Evolutionary conservation across 2,888 invertebrate genomes (phyloP), one percentile per base, ranked within the genome.

Genomic region (Ferdinandea cuprea): DNA sequence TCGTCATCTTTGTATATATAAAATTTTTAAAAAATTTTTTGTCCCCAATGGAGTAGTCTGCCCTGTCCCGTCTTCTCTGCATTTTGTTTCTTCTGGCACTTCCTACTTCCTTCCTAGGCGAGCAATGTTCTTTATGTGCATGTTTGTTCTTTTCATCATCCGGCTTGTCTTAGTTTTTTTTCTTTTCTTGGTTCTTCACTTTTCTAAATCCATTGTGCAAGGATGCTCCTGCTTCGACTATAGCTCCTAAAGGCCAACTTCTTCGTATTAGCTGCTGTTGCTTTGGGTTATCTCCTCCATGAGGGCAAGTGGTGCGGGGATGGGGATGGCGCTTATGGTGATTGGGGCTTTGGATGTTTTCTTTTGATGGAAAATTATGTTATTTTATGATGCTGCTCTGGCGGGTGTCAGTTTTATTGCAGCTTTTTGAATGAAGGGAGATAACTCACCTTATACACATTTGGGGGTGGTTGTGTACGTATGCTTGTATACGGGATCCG

Each of bases 281-380:
- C 28, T 78, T 48, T 32, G 58, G 30, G 1, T 42, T 32, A 28
- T 54, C 37, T 7, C 8, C 15, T 21, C 6, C 6, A 15, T 32
- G 32, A 3, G n/a, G 46, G 17, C 4, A 32, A 5, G 17, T 1
- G 32, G 8, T 8, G 1, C 2, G 13, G 0, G 42, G 11, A 0
- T 9, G 0, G 21, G 1, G 44, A 4, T 7, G n/a, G n/a, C 2
- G 13, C 1, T 48, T 13, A 0, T 9, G 0, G 21, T 3, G 44
- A 4, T 7, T 17, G 7, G 4, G 15, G 56, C 17, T 25, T 17
- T 46, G 17, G 48, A 44, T 74, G 50, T 80, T 74, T 73, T 69
- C 68, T 58, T 80, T 63, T 80, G 74, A 74, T 80, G 80, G 80
- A 52, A 63, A 80, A 74, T 80, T 80, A 74, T 80, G 74, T 74